Percentiles rank a stretch among this genome's conserved stretches.
These are phyloP conservation scores for Ormyrus pomaceus DNA, from an alignment of 2,888 invertebrate species.

Conservation along the genomic window DNA sequence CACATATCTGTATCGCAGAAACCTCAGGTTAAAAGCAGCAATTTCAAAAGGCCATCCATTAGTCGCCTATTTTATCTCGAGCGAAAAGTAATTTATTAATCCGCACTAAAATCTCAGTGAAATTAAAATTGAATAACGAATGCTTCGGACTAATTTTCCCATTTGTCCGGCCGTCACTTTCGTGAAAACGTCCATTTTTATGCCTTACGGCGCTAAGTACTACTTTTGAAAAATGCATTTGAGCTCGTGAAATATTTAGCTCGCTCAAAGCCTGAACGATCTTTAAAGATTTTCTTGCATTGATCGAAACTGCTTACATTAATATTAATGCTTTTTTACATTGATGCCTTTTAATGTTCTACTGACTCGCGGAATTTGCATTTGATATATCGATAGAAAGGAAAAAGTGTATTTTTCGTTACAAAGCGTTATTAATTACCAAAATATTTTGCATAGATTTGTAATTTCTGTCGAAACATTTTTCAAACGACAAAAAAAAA, in stretches of 20 bases:
- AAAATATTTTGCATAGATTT: too few species aligned
- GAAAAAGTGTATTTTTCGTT: too few species aligned
- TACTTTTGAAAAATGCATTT: background rate
- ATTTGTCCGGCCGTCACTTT: background rate
- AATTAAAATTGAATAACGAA: conserved; percentile 18
- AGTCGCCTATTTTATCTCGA: background rate
- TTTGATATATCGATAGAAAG: too few species aligned
- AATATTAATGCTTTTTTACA: too few species aligned
- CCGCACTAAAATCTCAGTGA: background rate
- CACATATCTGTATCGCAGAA: background rate
- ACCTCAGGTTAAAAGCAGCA: background rate
- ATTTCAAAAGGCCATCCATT: background rate
- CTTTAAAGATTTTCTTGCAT: too few species aligned
- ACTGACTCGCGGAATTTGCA: too few species aligned
- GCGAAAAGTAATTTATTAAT: conserved; percentile 12
- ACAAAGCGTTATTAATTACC: too few species aligned
- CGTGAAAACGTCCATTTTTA: background rate
- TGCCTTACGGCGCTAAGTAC: background rate
- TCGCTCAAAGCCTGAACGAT: background rate
- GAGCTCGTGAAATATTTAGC: conserved; percentile 1
- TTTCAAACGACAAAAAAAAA: too few species aligned
- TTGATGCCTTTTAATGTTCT: too few species aligned
- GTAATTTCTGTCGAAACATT: too few species aligned
- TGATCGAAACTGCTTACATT: too few species aligned
- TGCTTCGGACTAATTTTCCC: background rate